Evolutionary conservation across 2,113 vertebrate genomes (phyloP), one percentile per base, ranked within the genome.

Genomic region (Hippoglossus stenolepis): DNA sequence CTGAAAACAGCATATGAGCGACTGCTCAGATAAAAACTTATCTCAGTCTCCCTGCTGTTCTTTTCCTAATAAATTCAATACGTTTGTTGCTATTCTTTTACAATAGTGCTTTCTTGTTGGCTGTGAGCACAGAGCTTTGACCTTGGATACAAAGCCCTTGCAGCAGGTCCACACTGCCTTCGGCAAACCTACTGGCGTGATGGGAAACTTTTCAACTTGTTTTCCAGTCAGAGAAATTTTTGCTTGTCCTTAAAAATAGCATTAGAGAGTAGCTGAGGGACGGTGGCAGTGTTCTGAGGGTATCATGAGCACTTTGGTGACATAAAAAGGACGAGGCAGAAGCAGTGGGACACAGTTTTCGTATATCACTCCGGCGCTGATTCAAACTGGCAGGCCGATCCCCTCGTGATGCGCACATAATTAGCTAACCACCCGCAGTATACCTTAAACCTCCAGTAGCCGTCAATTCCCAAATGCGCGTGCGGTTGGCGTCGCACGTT

Each of bases 381-480:
- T 90, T 77, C 80, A 75, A 91, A 79, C 70, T 86, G 85, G 79
- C 83, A 90, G 82, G 45, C 70, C 61, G 70, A 85, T 88, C 65
- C 80, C 82, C 78, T 70, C 77, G 77, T 90, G 86, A 92, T 82
- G 80, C 68, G 89, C 59, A 70, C 79, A 82, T 89, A 90, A 92
- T 93, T 91, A 93, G 77, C 77, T 70, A 81, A 81, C 86, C 82
- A 85, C 82, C 78, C 49, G 40, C 79, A 75, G 74, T 75, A 87
- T 74, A 80, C 61, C 75, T 88, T 89, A 89, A 89, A 92, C 91
- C 75, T 87, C 38, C 60, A 63, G 54, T 66, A 59, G 73, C 79
- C 40, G 53, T 84, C 81, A 83, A 62, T 80, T 86, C 76, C 76
- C 51, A 13, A 23, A 62, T 64, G 47, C 23, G 51, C 67, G 31